These are phyloP conservation scores for Episyrphus balteatus DNA, from an alignment of 1,140 invertebrate genomes.

Conservation along the genomic window DNA sequence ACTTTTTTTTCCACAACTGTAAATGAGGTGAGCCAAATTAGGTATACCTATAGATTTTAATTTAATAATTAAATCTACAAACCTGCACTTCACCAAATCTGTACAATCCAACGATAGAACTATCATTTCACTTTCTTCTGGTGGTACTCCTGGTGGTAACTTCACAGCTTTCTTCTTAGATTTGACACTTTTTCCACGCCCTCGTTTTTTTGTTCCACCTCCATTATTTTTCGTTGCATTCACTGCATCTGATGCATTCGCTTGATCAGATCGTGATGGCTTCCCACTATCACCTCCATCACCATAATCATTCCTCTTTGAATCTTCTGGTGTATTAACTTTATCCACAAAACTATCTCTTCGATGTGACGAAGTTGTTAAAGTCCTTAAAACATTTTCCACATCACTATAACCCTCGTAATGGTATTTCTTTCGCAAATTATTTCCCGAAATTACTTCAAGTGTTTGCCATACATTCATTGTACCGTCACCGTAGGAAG, in stretches of 20 bases:
- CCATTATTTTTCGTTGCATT: no score
- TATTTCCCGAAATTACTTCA: conserved; percentile 26
- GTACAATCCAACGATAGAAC: conserved; percentile 15
- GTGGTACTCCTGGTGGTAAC: no score
- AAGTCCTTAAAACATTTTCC: conserved; percentile 24
- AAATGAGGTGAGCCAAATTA: no score
- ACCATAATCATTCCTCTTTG: conserved; percentile 5
- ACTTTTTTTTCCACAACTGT: no score
- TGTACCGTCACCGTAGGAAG: conserved; percentile 29
- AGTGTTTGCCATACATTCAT: conserved; percentile 36
- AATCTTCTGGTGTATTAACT: conserved; percentile 7
- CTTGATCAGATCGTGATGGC: no score
- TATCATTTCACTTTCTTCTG: no score
- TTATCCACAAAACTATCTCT: conserved; percentile 29
- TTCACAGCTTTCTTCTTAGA: no score
- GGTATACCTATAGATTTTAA: no score
- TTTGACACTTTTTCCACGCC: no score
- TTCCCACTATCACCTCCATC: neutral
- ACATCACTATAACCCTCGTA: conserved; percentile 29
- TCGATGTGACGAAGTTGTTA: conserved; percentile 26
- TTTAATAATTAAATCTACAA: conserved; percentile 9
- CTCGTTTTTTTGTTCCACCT: no score
- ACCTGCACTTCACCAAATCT: conserved; percentile 34
- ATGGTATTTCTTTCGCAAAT: conserved; percentile 28
- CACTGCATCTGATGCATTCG: no score